Evolutionary conservation across 2,797 vertebrate species (phyloP), one percentile per base, ranked within the genome.

Genomic region (Toxotes lorentzi): DNA sequence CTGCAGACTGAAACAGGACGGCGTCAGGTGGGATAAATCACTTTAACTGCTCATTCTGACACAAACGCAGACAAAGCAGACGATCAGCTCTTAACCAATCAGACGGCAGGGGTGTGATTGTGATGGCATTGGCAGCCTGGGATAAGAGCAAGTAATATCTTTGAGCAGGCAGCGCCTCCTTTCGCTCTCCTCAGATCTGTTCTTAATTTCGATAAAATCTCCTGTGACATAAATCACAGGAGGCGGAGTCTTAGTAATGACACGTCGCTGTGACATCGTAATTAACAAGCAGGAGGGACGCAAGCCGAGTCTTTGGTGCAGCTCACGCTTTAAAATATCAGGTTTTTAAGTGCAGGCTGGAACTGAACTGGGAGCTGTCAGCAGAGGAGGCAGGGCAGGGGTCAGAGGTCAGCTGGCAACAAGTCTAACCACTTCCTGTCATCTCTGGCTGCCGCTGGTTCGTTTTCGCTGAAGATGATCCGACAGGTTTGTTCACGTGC

Each of bases 131-230:
- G 19, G 50, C 48, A n/a, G 23, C n/a, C 48, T 40, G 19, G 13
- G 47, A 27, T 47, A 17, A 35, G 14, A 54, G 2, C 32, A 43
- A 59, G 40, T 74, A 5, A 66, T 30, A 12, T 2, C n/a, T 34
- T 16, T 24, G 32, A 69, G 58, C 34, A 24, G 38, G 5, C n/a
- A 40, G 30, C 2, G 2, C 32, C n/a, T 51, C 57, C 13, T 40
- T 62, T 32, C 2, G 0, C 51, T 8, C 10, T 76, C 41, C 65
- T 72, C 40, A 35, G 69, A 84, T 82, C 41, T 5, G 0, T 62
- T 80, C 83, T 86, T 73, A 83, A 77, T 83, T 72, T 74, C 9
- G 27, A 51, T 83, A 78, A 86, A 77, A 77, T 48, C 54, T 60
- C 60, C 5, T 17, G 4, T 2, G 16, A 23, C 68, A 79, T 85